A percentile compares a stretch with the other conserved stretches of the same genome.
These are phyloP conservation scores for Brachylomia viminalis DNA, from an alignment of 2,888 invertebrate genomes.

Conservation along the genomic window DNA sequence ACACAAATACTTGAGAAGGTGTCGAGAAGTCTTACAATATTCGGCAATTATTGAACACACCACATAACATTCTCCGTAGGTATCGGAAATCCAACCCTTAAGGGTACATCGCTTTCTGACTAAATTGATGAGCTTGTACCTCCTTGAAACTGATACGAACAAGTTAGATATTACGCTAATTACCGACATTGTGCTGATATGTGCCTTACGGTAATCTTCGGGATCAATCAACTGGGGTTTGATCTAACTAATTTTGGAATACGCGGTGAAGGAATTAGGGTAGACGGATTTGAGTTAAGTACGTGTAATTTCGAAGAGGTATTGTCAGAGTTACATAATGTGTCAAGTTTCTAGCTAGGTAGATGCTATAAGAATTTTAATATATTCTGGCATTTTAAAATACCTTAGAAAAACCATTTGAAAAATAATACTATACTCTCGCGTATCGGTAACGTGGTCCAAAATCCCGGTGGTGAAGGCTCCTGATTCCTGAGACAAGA, in stretches of 20 bases:
- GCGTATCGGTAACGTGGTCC: neutral
- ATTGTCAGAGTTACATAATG: neutral
- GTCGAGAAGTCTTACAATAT: neutral
- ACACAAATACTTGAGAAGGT: neutral
- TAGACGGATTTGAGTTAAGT: slow-evolving; percentile 11
- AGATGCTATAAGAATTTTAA: neutral
- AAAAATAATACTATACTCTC: neutral
- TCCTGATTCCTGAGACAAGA: too few relatives aligned
- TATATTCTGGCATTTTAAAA: neutral
- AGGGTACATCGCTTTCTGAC: neutral
- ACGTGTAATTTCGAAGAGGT: neutral
- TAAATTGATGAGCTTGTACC: slow-evolving; percentile 26
- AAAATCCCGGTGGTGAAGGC: neutral
- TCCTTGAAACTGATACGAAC: slow-evolving; percentile 20
- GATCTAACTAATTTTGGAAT: slow-evolving; percentile 38
- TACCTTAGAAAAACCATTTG: neutral
- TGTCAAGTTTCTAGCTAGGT: neutral
- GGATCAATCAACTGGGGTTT: slow-evolving; percentile 42
- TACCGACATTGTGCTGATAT: slow-evolving; percentile 55
- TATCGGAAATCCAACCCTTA: slow-evolving; percentile 26
- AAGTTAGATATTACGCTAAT: slow-evolving; percentile 61
- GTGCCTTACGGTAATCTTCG: slow-evolving; percentile 41
- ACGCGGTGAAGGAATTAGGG: slow-evolving; percentile 17
- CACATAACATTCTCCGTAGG: neutral
- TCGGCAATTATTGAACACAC: slow-evolving; percentile 12